A percentile compares a stretch with the other conserved stretches of the same genome.
phyloP scores from a whole-genome alignment of 2,113 vertebrate species.

The Falco punctatus region DNA sequence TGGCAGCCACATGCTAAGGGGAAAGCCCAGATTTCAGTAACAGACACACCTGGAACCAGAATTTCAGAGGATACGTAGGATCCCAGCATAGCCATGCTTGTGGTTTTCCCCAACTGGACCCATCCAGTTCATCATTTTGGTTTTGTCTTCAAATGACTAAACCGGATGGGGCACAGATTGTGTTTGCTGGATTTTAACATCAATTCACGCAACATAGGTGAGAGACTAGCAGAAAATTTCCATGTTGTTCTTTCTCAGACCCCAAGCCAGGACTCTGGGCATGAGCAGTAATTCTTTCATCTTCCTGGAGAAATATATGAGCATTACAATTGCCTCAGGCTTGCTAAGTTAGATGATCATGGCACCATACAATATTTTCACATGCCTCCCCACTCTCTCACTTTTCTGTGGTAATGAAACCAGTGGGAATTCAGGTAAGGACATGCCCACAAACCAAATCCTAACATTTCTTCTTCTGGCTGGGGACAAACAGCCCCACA shows the following conservation, averaged over 20 bases:
- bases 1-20: neutral
- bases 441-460: neutral
- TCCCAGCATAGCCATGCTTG: neutral
- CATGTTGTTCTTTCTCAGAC: neutral
- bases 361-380: neutral
- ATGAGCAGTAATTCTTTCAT: neutral
- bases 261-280: neutral
- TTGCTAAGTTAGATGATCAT: neutral
- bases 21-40: neutral
- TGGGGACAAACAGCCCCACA: neutral
- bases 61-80: neutral
- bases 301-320: neutral
- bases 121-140: neutral
- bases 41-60: neutral
- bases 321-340: neutral
- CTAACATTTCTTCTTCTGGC: neutral
- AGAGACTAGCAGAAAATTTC: neutral
- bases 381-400: neutral
- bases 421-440: neutral
- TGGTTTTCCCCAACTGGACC: neutral
- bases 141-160: neutral
- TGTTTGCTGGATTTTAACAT: neutral
- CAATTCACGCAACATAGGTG: fast-evolving
- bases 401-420: neutral
- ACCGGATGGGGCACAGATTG: fast-evolving